Evolutionary conservation across 2,797 vertebrate species (phyloP).

Genomic region (Calcarius lapponicus): DNA sequence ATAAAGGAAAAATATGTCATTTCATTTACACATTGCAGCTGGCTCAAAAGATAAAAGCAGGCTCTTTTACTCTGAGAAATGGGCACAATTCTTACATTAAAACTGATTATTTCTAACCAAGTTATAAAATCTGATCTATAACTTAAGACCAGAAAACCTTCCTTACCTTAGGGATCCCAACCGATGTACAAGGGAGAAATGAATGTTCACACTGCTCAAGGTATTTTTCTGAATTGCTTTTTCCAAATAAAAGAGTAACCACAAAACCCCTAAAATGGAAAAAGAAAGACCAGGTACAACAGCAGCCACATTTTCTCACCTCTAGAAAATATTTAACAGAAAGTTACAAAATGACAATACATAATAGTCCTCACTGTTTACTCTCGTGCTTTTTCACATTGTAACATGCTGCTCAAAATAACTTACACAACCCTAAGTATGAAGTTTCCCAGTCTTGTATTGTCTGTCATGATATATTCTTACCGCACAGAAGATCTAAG

Average conservation of each 20-base stretch:
- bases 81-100: neutral
- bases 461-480: neutral
- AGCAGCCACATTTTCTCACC: neutral
- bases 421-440: neutral
- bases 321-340: neutral
- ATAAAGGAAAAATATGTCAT: neutral
- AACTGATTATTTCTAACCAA: neutral
- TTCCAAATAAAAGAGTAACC: constrained; percentile 95
- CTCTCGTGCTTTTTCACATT: neutral
- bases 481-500: neutral
- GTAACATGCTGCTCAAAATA: neutral
- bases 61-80: neutral
- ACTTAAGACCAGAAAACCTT: neutral
- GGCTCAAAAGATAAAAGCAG: neutral
- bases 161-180: constrained; percentile 91
- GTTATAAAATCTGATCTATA: neutral
- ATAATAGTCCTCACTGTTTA: neutral
- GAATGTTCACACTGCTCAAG: constrained; percentile 97
- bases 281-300: neutral
- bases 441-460: neutral
- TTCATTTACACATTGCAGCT: neutral
- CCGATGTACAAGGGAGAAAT: constrained; percentile 87
- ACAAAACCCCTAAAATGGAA: constrained; percentile 87
- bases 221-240: constrained; percentile 96
- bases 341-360: neutral